Conservation (phyloP, 2,888 invertebrate genomes). For the Chromoteleia sp. region DNA sequence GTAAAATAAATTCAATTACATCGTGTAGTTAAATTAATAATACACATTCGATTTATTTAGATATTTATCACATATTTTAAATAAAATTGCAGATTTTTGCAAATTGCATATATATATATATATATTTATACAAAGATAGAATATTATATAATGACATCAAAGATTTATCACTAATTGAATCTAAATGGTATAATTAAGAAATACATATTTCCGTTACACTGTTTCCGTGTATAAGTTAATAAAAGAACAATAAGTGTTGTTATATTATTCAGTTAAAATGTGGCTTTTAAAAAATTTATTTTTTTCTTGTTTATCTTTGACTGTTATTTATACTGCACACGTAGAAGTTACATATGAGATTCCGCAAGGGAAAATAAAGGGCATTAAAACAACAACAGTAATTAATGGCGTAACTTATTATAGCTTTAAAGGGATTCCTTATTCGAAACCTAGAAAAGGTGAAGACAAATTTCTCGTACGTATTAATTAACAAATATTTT, state of each 20-base stretch:
- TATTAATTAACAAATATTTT: not conserved
- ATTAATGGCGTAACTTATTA: slow-evolving; percentile 74
- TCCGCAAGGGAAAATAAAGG: slow-evolving; percentile 78
- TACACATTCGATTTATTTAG: too few species aligned
- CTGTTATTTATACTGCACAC: slow-evolving; percentile 42
- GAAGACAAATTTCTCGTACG: slow-evolving; percentile 78
- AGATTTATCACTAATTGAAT: not conserved
- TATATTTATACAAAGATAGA: not conserved
- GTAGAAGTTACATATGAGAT: slow-evolving; percentile 77
- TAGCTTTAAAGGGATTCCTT: slow-evolving; percentile 81
- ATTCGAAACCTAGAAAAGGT: slow-evolving; percentile 78
- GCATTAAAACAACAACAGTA: slow-evolving; percentile 75
- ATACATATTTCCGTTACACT: not conserved
- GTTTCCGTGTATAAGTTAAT: not conserved
- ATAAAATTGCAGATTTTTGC: too few species aligned
- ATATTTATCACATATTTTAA: too few species aligned
- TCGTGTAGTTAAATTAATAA: too few species aligned
- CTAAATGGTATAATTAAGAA: not conserved
- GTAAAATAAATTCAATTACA: too few species aligned
- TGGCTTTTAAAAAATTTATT: slow-evolving; percentile 15
- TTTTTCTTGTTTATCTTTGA: not conserved
- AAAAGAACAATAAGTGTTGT: not conserved
- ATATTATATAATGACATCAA: not conserved
- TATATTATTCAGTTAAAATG: slow-evolving; percentile 22
- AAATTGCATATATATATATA: too few species aligned